Evolutionary conservation across 2,113 vertebrate genomes (phyloP), one percentile per base, ranked within the genome.

Genomic region (Myotis davidii): DNA sequence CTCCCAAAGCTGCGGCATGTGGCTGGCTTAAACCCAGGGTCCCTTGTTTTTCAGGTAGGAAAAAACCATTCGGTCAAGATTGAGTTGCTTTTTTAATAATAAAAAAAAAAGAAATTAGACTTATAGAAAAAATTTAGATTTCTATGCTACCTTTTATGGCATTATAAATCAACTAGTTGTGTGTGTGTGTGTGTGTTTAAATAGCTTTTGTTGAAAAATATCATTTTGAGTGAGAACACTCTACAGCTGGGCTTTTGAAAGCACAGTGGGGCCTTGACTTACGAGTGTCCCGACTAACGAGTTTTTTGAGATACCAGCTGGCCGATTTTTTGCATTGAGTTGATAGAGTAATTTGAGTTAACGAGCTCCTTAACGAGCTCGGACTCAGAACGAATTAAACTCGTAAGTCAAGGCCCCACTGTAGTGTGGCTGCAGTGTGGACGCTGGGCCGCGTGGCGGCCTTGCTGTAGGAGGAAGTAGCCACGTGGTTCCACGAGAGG

Each of bases 361-460:
- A 39, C 37, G 37, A 39, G 37, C 37, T 39, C 37, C 3, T 39
- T 39, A 39, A 39, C 37, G 37, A 39, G 37, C 37, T 39, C 37
- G 37, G 37, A 39, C 37, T 39, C 37, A 4, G 37, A 39, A 39
- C 37, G 37, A 39, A 39, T 39, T 39, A 39, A 39, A 39, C 37
- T 39, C 37, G 37, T 39, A 39, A 39, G 37, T 39, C 37, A 39
- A 39, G 37, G 37, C 37, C 37, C 37, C 37, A 39, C 37, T 39
- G 37, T 5, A 12, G 16, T 2, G 17, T 23, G 50, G 84, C 42
- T 9, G 12, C 23, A 2, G 32, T 7, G 4, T 50, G 54, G 72
- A 6, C 32, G 25, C 13, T 3, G 14, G 74, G 21, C 42, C 2
- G 34, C 70, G 39, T 6, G 4, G n/a, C 0, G 1, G 45, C n/a